phyloP scores from a whole-genome alignment of 2,113 vertebrate genomes.

The Crotalus tigris region DNA sequence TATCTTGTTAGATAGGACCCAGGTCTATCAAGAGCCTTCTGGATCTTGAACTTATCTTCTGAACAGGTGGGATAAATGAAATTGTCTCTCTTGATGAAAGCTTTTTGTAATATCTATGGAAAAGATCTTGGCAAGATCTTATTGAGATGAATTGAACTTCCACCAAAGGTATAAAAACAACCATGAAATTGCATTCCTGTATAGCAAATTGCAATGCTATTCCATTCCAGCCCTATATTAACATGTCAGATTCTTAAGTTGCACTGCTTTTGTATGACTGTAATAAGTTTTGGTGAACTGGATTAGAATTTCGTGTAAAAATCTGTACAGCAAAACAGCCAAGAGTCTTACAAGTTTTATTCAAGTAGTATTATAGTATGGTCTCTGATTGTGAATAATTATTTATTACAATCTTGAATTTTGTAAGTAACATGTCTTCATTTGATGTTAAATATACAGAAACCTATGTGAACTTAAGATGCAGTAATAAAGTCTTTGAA shows the following conservation, averaged over 20 bases:
- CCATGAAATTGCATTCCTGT: background rate
- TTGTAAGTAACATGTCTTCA: background rate
- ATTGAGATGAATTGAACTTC: background rate
- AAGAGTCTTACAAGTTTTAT: background rate
- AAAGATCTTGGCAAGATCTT: background rate
- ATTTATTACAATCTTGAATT: background rate
- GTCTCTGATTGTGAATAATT: background rate
- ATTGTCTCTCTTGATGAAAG: background rate
- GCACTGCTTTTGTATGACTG: background rate
- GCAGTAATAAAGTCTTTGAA: background rate
- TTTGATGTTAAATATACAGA: background rate
- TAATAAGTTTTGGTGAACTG: background rate
- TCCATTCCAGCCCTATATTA: background rate
- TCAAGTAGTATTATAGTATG: background rate
- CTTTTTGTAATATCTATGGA: background rate
- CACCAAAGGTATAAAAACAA: background rate
- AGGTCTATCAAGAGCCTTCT: background rate
- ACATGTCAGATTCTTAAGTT: background rate
- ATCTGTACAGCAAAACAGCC: background rate
- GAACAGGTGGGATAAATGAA: background rate
- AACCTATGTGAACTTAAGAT: background rate
- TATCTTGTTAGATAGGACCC: background rate
- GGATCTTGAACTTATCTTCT: too few relatives aligned
- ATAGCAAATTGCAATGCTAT: background rate
- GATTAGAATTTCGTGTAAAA: background rate